phyloP scores from a whole-genome alignment of 23 tunicate genomes.

The Clavelina lepadiformis region DNA sequence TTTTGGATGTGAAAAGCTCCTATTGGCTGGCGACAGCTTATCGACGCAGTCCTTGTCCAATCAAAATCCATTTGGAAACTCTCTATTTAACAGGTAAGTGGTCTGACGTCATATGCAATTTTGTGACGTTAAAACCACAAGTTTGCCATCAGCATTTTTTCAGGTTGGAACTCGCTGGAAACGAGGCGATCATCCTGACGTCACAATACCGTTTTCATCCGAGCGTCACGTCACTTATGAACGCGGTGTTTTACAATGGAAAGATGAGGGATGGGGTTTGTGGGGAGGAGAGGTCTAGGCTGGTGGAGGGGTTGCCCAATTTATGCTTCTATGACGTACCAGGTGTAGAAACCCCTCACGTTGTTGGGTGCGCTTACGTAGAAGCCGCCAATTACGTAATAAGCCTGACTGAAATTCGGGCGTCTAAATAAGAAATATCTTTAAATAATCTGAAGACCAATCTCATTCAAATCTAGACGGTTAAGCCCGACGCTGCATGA shows the following conservation, averaged over 20 bases:
- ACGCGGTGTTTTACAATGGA: slow-evolving; percentile 25
- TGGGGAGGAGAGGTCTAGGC: neutral
- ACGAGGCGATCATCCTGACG: slow-evolving; percentile 6
- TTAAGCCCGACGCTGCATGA: too few species aligned
- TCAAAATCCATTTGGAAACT: slow-evolving; percentile 4
- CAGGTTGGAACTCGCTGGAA: slow-evolving; percentile 15
- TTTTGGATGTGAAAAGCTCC: slow-evolving; percentile 26
- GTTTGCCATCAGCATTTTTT: neutral
- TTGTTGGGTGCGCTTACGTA: too few species aligned
- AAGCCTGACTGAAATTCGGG: too few species aligned
- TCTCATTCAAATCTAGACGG: too few species aligned
- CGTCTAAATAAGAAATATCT: too few species aligned
- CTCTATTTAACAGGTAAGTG: slow-evolving; percentile 21
- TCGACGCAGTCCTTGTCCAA: neutral
- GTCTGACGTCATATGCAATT: neutral
- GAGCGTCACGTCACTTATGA: slow-evolving; percentile 9
- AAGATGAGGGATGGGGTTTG: slow-evolving; percentile 1
- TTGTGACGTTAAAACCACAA: neutral
- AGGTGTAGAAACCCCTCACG: slow-evolving; percentile 8
- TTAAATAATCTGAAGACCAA: too few species aligned
- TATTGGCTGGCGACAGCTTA: slow-evolving; percentile 28
- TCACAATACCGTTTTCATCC: slow-evolving; percentile 30
- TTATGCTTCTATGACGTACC: slow-evolving; percentile 31
- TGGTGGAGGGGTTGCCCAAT: slow-evolving; percentile 7
- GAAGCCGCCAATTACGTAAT: neutral